Conservation (phyloP, 2,888 invertebrate genomes). For the Apodemia duryi region DNA sequence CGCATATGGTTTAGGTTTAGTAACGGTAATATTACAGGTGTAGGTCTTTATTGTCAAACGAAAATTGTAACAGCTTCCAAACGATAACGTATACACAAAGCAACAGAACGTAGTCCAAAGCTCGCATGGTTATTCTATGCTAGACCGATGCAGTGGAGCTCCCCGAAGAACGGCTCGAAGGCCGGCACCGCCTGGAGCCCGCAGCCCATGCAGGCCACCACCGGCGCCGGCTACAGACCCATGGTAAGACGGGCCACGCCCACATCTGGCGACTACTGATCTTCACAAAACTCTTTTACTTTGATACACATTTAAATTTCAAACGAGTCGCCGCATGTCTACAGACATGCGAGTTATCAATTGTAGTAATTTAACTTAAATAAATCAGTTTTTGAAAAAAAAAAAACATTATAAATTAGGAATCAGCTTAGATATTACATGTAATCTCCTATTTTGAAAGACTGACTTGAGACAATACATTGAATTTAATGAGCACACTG, state of each 20-base stretch:
- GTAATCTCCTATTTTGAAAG: no score
- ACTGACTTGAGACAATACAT: no score
- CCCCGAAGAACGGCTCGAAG: slow-evolving; percentile 92
- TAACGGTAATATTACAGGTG: no score
- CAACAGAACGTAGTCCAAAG: slow-evolving; percentile 24
- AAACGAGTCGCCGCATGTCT: not conserved
- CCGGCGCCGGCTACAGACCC: slow-evolving; percentile 91
- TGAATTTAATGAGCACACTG: no score
- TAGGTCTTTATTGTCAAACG: not conserved
- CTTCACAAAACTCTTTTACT: not conserved
- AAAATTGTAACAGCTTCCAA: not conserved
- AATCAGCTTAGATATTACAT: no score
- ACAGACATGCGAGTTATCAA: not conserved
- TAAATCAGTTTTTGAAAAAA: no score
- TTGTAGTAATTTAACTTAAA: no score
- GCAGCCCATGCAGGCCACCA: slow-evolving; percentile 93
- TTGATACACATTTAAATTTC: not conserved
- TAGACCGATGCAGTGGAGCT: slow-evolving; percentile 95
- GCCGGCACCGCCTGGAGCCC: slow-evolving; percentile 90
- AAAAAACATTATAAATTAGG: no score
- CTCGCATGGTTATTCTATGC: slow-evolving; percentile 37
- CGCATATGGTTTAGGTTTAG: not conserved
- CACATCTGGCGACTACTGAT: not conserved
- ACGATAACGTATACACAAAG: not conserved
- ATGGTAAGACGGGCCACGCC: slow-evolving; percentile 81